Evolutionary conservation across 2,797 vertebrate genomes (phyloP), one percentile per base, ranked within the genome.

Genomic region (Ctenopoma multispine): DNA sequence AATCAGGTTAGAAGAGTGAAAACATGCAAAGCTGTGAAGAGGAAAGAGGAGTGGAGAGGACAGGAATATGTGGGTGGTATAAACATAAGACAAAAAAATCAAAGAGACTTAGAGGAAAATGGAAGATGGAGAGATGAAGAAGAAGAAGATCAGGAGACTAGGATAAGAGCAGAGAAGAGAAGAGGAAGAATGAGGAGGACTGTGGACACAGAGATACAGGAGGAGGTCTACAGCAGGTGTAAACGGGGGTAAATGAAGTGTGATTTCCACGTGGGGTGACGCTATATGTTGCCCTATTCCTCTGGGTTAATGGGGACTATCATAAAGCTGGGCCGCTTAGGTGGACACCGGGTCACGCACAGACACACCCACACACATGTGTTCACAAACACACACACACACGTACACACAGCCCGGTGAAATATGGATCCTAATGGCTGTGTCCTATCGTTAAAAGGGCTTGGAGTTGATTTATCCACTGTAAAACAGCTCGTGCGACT

Each of bases 361-460:
- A 49, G 51, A 47, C 75, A 54, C 63, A 34, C 57, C 63, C 53
- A 72, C 79, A 69, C 41, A 21, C 4, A 2, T 29, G 41, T 46
- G 59, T 69, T 80, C 67, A 85, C 75, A 87, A 69, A 83, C 81
- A 78, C 68, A 69, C 74, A 61, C 61, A 14, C 11, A 24, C 38
- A 44, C 70, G 74, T 72, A 79, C 73, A 10, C 48, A 73, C 3
- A 75, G 84, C 79, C 75, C 79, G 79, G 80, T 89, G 87, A 93
- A 91, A 91, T 92, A 89, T 92, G 88, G 86, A 81, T 88, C 82
- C 79, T 92, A 92, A 92, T 92, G 92, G 90, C 81, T 87, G 85
- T 83, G 85, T 92, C 88, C 88, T 80, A 83, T 92, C 90, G 83
- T 90, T 92, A 91, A 91, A 90, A 90, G 89, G 88, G 88, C 90